Percentiles rank a stretch among this genome's conserved stretches.
Evolutionary conservation across 2,797 vertebrate species (phyloP).

Genomic region (Parambassis ranga): DNA sequence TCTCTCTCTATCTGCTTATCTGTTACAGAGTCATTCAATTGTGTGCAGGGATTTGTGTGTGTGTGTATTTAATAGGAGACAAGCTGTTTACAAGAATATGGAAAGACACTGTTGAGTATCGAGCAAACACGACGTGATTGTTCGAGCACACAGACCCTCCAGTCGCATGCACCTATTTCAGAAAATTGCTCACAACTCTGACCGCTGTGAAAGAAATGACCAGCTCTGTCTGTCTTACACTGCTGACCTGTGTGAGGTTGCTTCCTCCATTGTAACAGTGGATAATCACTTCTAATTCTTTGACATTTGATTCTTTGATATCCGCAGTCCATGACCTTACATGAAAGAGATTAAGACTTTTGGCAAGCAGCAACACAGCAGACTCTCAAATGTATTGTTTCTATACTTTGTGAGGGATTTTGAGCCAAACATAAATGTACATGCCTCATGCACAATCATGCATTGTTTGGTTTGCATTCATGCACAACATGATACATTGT

Average conservation of each 20-base stretch:
- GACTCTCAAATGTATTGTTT: not conserved
- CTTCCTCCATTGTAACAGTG: not conserved
- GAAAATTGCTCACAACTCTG: not conserved
- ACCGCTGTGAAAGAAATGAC: not conserved
- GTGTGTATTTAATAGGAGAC: conserved; percentile 1
- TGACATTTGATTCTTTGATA: no score
- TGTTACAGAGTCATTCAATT: conserved; percentile 12
- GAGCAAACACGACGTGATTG: not conserved
- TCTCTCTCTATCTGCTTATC: not conserved
- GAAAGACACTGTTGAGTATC: conserved; percentile 14
- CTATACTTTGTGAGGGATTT: not conserved
- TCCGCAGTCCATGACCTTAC: conserved; percentile 10
- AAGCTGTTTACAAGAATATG: conserved; percentile 26
- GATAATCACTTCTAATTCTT: no score
- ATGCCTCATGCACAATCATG: not conserved
- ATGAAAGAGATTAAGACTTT: not conserved
- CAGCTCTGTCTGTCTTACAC: not conserved
- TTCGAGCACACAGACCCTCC: not conserved
- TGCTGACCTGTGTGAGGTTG: not conserved
- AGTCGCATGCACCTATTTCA: not conserved
- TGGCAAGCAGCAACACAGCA: no score
- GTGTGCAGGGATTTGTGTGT: not conserved
- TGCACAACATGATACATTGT: no score
- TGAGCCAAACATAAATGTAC: not conserved
- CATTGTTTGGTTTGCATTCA: no score